phyloP scores from a whole-genome alignment of 2,113 vertebrate genomes.

The Scortum barcoo region DNA sequence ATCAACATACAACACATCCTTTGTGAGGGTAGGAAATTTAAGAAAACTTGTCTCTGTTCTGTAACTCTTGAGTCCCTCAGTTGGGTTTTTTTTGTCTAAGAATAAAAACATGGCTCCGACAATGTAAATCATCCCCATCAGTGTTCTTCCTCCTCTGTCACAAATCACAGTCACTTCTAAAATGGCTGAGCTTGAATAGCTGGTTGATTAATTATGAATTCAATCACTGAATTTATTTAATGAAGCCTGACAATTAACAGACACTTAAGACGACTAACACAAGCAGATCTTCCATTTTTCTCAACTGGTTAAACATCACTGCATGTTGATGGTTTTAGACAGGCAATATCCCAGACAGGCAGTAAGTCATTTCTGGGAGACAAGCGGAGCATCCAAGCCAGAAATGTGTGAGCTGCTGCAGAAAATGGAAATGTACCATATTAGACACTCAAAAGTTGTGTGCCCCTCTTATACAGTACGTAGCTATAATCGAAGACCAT shows the following conservation, averaged over 20 bases:
- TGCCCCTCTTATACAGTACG: not conserved
- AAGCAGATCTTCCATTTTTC: conserved; percentile 16
- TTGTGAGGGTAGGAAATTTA: not conserved
- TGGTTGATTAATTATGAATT: conserved; percentile 50
- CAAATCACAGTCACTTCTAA: conserved; percentile 37
- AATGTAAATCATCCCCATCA: not conserved
- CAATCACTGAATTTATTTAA: conserved; percentile 24
- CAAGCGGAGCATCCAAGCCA: conserved; percentile 10
- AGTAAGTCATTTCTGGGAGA: not conserved
- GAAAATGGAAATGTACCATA: not conserved
- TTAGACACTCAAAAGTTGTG: not conserved
- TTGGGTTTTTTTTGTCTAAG: not conserved
- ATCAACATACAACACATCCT: not conserved
- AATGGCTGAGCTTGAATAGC: conserved; percentile 24
- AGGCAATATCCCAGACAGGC: not conserved
- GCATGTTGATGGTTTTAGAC: conserved; percentile 16
- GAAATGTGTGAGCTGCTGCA: conserved; percentile 13
- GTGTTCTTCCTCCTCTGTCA: conserved; percentile 17
- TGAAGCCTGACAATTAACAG: conserved; percentile 32
- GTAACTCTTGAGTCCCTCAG: not conserved
- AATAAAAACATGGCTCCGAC: not conserved
- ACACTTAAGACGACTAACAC: conserved; percentile 14
- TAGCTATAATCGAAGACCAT: not conserved
- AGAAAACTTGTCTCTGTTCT: not conserved
- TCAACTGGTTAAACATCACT: conserved; percentile 38